phyloP scores from a whole-genome alignment of 92 coral and sea anemone genomes.

The Montipora capitata region DNA sequence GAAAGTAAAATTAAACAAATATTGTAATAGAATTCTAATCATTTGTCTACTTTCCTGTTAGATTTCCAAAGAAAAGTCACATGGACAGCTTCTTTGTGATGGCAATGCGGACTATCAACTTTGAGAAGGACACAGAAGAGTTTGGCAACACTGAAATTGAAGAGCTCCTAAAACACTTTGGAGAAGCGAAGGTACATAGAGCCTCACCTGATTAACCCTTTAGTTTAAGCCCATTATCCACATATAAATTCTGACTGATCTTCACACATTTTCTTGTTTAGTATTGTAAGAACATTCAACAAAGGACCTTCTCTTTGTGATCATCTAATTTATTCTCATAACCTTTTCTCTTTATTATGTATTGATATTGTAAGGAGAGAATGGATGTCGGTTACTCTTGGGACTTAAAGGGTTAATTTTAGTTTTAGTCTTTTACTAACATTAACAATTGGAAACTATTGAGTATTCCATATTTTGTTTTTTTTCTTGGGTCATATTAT shows the following conservation, averaged over 20 bases:
- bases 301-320: too few species aligned
- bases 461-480: neutral
- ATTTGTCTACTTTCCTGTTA: constrained; percentile 27
- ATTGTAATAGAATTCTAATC: neutral
- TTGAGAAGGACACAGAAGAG: constrained; percentile 23
- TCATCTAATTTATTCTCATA: too few species aligned
- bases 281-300: too few species aligned
- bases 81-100: constrained; percentile 40
- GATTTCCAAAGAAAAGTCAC: constrained; percentile 54
- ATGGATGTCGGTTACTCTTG: too few species aligned
- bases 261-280: too few species aligned
- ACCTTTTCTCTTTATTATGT: too few species aligned
- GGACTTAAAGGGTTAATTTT: too few species aligned
- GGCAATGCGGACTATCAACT: constrained; percentile 46
- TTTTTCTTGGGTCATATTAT: neutral
- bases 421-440: too few species aligned
- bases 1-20: neutral
- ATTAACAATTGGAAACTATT: neutral
- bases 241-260: too few species aligned
- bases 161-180: constrained; percentile 56
- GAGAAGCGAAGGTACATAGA: constrained; percentile 46
- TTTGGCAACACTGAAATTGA: constrained; percentile 61
- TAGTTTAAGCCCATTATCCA: too few species aligned
- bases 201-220: too few species aligned
- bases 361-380: too few species aligned